phyloP scores from a whole-genome alignment of 2,797 vertebrate genomes.

The Anas acuta region DNA sequence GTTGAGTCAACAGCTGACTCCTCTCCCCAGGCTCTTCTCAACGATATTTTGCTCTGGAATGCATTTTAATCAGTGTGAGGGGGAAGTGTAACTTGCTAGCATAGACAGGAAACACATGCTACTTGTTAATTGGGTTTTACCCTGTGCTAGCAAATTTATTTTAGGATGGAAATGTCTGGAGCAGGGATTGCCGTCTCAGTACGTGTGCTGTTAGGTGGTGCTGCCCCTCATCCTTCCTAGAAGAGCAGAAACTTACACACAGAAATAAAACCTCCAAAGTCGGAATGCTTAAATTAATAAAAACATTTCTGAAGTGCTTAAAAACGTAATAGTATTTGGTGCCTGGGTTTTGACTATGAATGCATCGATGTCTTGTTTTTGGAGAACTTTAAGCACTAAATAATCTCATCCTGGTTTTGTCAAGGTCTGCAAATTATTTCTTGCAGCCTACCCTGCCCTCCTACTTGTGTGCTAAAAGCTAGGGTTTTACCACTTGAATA shows the following conservation, averaged over 20 bases:
- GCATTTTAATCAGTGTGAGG: constrained; percentile 2
- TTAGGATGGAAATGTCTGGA: neutral
- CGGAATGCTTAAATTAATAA: neutral
- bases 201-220: neutral
- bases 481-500: neutral
- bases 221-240: neutral
- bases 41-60: neutral
- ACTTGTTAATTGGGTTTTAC: constrained; percentile 6
- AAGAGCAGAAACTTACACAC: neutral
- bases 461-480: neutral
- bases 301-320: neutral
- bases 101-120: neutral
- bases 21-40: neutral
- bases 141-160: neutral
- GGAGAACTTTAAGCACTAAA: neutral
- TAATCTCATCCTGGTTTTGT: neutral
- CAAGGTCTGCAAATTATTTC: constrained; percentile 1
- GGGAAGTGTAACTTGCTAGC: constrained; percentile 3
- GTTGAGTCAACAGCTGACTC: neutral
- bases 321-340: neutral
- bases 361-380: neutral
- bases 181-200: neutral
- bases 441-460: neutral
- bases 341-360: neutral
- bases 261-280: neutral